Conservation (phyloP, 2,888 invertebrate species). For the Microctonus brassicae region DNA sequence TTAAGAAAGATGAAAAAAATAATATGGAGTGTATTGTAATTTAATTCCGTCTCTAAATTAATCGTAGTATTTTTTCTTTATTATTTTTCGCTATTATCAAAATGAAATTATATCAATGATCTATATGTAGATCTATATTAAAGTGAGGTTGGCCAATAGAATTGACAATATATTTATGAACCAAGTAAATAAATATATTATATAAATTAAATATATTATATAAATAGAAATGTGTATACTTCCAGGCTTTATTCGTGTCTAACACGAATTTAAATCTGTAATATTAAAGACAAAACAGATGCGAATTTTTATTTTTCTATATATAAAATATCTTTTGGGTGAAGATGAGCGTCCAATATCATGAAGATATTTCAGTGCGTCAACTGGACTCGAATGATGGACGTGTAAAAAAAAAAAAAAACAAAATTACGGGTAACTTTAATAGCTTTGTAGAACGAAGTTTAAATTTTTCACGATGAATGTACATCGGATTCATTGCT, state of each 20-base stretch:
- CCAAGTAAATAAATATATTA: not conserved
- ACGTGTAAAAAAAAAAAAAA: slow-evolving; percentile 23
- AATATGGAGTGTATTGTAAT: not conserved
- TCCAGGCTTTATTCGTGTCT: not conserved
- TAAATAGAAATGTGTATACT: not conserved
- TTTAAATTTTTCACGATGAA: slow-evolving; percentile 32
- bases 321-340: not conserved
- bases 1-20: slow-evolving; percentile 24
- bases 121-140: not conserved
- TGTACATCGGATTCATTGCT: not conserved
- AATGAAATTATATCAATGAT: not conserved
- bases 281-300: slow-evolving; percentile 24
- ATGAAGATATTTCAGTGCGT: not conserved
- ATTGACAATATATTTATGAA: slow-evolving; percentile 14
- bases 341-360: not conserved
- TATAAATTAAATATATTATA: slow-evolving; percentile 5
- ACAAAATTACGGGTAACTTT: slow-evolving; percentile 48
- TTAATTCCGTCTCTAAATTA: not conserved
- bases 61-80: not conserved
- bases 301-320: slow-evolving; percentile 45
- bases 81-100: not conserved
- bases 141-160: slow-evolving; percentile 16
- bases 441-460: slow-evolving; percentile 44
- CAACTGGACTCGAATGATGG: slow-evolving; percentile 9
- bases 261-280: not conserved